Evolutionary conservation across 2,797 vertebrate species (phyloP).

Genomic region (Eidolon dupreanum): DNA sequence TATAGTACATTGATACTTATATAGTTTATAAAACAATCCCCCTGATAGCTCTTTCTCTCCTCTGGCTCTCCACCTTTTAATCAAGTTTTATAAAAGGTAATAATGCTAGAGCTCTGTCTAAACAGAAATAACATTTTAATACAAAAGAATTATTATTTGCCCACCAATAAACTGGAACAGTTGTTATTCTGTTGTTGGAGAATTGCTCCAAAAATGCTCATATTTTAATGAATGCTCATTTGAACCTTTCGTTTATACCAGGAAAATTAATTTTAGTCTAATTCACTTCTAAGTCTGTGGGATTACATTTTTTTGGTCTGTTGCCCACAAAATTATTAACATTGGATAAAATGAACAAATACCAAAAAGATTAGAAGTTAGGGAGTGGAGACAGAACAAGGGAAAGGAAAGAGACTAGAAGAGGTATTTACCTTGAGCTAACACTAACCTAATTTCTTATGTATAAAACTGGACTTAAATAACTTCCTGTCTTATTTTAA

Average conservation of each 20-base stretch:
- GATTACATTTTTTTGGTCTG: neutral
- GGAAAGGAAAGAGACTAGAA: neutral
- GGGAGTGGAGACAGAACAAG: neutral
- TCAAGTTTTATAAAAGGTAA: neutral
- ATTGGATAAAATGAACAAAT: neutral
- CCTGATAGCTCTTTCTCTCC: too few species aligned
- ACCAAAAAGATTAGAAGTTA: neutral
- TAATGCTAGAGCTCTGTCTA: neutral
- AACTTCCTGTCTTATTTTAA: neutral
- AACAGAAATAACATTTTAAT: constrained; percentile 1
- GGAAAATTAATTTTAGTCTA: neutral
- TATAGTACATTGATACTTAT: too few species aligned
- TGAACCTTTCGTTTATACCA: neutral
- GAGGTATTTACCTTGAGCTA: neutral
- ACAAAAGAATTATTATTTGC: neutral
- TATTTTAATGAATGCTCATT: neutral
- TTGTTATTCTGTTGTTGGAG: neutral
- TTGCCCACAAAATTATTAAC: neutral
- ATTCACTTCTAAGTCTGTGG: neutral
- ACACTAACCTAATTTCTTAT: neutral
- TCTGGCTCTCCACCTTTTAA: too few species aligned
- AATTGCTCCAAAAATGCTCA: neutral
- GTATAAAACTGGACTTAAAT: neutral
- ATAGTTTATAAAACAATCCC: too few species aligned
- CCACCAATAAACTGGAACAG: neutral